A percentile compares a stretch with the other conserved stretches of the same genome.
These are phyloP conservation scores for Axea sp. DNA, from an alignment of 2,888 invertebrate genomes.

Conservation along the genomic window DNA sequence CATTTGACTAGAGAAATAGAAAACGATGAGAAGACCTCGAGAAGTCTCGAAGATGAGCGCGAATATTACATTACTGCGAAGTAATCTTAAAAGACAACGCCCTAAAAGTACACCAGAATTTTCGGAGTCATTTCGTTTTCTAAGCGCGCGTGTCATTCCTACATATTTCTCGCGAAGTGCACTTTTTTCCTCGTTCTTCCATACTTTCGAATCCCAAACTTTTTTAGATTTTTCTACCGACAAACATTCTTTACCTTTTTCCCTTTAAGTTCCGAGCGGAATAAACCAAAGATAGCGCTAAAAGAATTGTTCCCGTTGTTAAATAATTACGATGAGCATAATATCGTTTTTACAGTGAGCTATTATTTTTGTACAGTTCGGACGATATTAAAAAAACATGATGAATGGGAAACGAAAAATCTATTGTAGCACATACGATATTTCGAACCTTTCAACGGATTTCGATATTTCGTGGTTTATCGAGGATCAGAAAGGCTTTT, in stretches of 20 bases:
- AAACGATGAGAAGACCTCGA: background rate
- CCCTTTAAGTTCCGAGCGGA: no score
- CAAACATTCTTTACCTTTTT: no score
- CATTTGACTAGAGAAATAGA: no score
- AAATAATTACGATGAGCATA: no score
- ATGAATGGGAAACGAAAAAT: slow-evolving; percentile 4
- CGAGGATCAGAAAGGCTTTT: slow-evolving; percentile 44
- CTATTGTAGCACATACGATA: slow-evolving; percentile 23
- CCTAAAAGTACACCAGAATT: slow-evolving; percentile 5
- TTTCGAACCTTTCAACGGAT: slow-evolving; percentile 41
- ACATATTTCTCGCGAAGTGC: background rate
- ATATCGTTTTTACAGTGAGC: no score
- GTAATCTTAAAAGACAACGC: slow-evolving; percentile 26
- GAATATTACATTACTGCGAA: slow-evolving; percentile 18
- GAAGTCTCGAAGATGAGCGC: background rate
- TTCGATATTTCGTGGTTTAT: slow-evolving; percentile 38
- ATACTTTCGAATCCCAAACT: background rate
- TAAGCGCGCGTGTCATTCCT: slow-evolving; percentile 10
- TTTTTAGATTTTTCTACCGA: no score
- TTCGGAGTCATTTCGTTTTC: slow-evolving; percentile 10
- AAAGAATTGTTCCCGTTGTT: no score
- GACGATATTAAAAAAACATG: background rate
- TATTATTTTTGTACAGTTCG: no score
- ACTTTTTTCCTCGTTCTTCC: slow-evolving; percentile 7
- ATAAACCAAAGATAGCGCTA: no score